Base-by-base conservation (phyloP, 2,888 invertebrate species). In the Pammene fasciana region DNA sequence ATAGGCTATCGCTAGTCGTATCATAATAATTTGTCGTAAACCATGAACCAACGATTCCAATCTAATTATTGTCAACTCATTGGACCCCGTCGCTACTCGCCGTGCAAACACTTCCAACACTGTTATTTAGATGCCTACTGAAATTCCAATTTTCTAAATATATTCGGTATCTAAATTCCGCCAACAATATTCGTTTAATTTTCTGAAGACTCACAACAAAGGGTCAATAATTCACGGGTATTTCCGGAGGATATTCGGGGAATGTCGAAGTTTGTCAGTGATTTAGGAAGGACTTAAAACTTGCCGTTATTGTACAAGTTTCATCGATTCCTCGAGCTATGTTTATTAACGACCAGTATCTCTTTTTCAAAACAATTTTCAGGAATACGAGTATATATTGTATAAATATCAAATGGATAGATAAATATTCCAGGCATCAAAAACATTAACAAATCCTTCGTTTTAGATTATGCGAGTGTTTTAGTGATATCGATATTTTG, bases 231-330 rank as follows among this genome's bases (percentile, higher is more conserved):
- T 60, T 48, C 46, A 14, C 34, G 36, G 34, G 38, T 13, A 38
- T 16, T 48, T 60, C 46, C 60, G 14, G 11, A 10, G 14, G 50
- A 36, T 50, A 50, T 48, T 61, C 9, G 48, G n/a, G 43, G 61
- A 50, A 61, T 13, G 16, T 18, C 48, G 16, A 61, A 50, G 34
- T 50, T 50, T 61, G 61, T 34, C 61, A 18, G 61, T 50, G 46
- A 50, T 50, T 50, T 61, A 14, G 34, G 45, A 45, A 13, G 38
- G 16, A 38, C 13, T 61, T 48, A 38, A 46, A 61, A 61, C 61
- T 61, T 48, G 13, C 36, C 13, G 18, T 38, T 50, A 57, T 46
- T 16, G n/a, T 26, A 6, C 34, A 38, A 48, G 14, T 60, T 48
- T 9, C n/a, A 46, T 34, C 60, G 34, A 38, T 50, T 46, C 7